phyloP scores from a whole-genome alignment of 2,113 vertebrate genomes.

The Morone saxatilis region DNA sequence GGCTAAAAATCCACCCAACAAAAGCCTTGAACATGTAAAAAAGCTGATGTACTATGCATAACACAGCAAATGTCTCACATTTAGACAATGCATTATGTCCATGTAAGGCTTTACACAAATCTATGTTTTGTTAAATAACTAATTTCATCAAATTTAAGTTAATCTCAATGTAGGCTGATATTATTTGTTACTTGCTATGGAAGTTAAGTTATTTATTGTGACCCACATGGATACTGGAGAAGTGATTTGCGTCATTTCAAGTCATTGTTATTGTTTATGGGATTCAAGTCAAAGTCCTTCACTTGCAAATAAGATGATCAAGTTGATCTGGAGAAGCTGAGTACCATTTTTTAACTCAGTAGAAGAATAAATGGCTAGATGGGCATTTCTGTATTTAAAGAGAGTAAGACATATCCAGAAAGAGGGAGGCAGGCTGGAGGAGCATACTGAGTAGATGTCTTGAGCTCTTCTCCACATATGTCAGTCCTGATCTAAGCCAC shows the following conservation, averaged over 20 bases:
- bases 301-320: not conserved
- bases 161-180: not conserved
- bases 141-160: not conserved
- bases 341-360: not conserved
- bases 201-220: not conserved
- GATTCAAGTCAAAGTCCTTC: constrained; percentile 3
- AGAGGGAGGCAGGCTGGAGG: constrained; percentile 33
- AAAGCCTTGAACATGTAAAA: too few species aligned
- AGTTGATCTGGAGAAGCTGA: not conserved
- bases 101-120: not conserved
- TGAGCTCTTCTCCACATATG: constrained; percentile 84
- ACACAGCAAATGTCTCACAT: not conserved
- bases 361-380: not conserved
- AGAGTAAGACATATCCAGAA: not conserved
- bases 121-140: not conserved
- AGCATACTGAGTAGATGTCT: constrained; percentile 49
- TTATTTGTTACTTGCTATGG: not conserved
- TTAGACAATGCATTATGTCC: too few species aligned
- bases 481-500: constrained; percentile 85
- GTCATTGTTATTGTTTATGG: not conserved
- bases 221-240: not conserved
- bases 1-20: not conserved
- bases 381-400: not conserved
- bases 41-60: too few species aligned
- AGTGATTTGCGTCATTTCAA: not conserved